phyloP scores from a whole-genome alignment of 2,113 vertebrate species.

The Sinocyclocheilus maitianheensis region DNA sequence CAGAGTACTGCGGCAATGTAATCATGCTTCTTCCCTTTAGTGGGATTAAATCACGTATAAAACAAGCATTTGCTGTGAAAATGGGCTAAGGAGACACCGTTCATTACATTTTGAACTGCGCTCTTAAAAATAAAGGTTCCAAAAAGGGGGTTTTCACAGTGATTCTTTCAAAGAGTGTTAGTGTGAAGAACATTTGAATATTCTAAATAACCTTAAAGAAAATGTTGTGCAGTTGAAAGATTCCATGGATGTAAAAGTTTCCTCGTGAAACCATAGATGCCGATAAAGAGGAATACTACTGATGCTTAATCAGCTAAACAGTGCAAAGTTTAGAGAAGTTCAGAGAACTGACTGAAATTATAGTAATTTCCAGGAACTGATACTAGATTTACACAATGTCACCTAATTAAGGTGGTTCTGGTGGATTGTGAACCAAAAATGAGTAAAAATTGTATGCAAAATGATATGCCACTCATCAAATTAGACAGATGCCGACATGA shows the following conservation, averaged over 20 bases:
- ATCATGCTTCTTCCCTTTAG: neutral
- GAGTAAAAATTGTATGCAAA: neutral
- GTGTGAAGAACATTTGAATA: no score
- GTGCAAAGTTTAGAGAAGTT: no score
- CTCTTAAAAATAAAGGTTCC: no score
- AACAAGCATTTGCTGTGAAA: neutral
- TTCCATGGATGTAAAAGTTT: no score
- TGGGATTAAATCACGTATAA: neutral
- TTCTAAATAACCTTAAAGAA: no score
- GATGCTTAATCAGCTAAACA: no score
- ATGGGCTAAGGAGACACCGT: neutral
- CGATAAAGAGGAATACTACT: no score
- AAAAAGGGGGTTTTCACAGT: no score
- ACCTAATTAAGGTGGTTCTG: neutral
- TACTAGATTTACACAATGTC: neutral
- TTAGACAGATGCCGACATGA: neutral
- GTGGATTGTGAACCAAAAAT: neutral
- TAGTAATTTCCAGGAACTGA: neutral
- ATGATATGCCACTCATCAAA: neutral
- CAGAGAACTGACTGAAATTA: no score
- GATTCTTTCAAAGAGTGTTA: no score
- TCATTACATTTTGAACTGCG: neutral
- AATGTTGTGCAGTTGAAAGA: no score
- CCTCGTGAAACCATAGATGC: no score
- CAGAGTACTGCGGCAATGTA: neutral